Evolutionary conservation across 2,888 invertebrate genomes (phyloP).

Genomic region (Gastracanthus pulcherrimus): DNA sequence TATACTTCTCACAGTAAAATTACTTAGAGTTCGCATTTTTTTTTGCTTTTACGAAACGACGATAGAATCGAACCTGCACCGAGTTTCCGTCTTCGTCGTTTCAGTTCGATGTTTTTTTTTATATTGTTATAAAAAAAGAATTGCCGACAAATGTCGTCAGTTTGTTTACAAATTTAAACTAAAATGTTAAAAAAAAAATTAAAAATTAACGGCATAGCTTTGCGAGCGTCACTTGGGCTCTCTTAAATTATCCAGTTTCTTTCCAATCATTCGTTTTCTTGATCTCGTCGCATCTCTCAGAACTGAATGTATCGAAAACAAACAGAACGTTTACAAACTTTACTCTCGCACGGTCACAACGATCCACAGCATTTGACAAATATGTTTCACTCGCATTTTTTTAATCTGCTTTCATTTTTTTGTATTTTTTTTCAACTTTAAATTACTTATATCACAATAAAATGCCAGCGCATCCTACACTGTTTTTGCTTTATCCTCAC

Average conservation of each 20-base stretch:
- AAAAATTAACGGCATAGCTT: conserved; percentile 19
- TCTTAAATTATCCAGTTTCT: neutral
- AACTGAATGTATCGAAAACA: conserved; percentile 51
- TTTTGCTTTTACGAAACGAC: conserved; percentile 36
- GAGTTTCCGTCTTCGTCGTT: conserved; percentile 13
- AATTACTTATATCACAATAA: conserved; percentile 75
- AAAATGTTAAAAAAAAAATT: conserved; percentile 32
- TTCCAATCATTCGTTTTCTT: neutral
- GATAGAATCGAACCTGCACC: neutral
- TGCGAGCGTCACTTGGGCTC: conserved; percentile 13
- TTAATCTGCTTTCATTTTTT: conserved; percentile 18
- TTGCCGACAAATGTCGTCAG: neutral
- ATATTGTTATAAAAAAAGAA: conserved; percentile 46
- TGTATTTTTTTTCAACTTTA: conserved; percentile 57
- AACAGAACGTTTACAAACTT: conserved; percentile 64
- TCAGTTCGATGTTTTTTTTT: conserved; percentile 46
- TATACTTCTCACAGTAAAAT: conserved; percentile 45
- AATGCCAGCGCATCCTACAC: conserved; percentile 70
- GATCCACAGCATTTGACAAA: conserved; percentile 70
- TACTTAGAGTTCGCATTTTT: conserved; percentile 30
- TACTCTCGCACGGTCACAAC: conserved; percentile 65
- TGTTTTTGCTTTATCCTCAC: conserved; percentile 28
- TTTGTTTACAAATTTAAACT: conserved; percentile 36
- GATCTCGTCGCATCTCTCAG: conserved; percentile 19
- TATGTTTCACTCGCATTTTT: conserved; percentile 66